phyloP scores from a whole-genome alignment of 2,797 vertebrate species.

The Pangasius macronema region DNA sequence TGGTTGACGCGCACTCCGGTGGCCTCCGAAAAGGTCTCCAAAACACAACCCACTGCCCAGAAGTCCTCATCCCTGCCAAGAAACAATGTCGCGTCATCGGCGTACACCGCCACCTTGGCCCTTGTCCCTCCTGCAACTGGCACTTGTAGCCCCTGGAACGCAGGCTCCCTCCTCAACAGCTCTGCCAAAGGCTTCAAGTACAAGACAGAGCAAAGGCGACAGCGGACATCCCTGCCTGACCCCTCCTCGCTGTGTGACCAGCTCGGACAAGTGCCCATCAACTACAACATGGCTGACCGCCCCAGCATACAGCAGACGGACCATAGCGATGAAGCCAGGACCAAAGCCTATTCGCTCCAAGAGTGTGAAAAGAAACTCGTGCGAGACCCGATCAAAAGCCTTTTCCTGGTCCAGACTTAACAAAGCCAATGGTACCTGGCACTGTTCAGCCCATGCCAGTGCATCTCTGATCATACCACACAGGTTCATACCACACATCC shows the following conservation, averaged over 20 bases:
- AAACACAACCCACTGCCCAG: accelerated
- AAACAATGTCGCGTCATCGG: not conserved
- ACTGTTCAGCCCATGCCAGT: conserved; percentile 41
- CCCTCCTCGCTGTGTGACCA: conserved; percentile 3
- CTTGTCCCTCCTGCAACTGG: not conserved
- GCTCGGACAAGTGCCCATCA: not conserved
- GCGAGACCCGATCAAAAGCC: conserved; percentile 44
- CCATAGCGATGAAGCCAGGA: not conserved
- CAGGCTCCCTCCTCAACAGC: not conserved
- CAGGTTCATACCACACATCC: conserved; percentile 39
- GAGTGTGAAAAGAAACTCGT: conserved; percentile 21
- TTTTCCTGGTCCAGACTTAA: conserved; percentile 56
- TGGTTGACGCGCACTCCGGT: not conserved
- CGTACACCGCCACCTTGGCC: too few species aligned
- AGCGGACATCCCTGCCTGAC: conserved; percentile 27
- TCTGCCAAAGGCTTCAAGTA: conserved; percentile 10
- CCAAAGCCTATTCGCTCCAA: not conserved
- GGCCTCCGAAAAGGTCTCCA: not conserved
- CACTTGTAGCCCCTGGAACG: not conserved
- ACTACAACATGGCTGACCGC: not conserved
- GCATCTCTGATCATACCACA: conserved; percentile 45
- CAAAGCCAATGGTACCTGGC: conserved; percentile 29
- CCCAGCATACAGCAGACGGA: not conserved
- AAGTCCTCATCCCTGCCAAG: not conserved
- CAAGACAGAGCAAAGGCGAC: conserved; percentile 11